phyloP scores from a whole-genome alignment of 2,797 vertebrate species.

The Brotula barbata region DNA sequence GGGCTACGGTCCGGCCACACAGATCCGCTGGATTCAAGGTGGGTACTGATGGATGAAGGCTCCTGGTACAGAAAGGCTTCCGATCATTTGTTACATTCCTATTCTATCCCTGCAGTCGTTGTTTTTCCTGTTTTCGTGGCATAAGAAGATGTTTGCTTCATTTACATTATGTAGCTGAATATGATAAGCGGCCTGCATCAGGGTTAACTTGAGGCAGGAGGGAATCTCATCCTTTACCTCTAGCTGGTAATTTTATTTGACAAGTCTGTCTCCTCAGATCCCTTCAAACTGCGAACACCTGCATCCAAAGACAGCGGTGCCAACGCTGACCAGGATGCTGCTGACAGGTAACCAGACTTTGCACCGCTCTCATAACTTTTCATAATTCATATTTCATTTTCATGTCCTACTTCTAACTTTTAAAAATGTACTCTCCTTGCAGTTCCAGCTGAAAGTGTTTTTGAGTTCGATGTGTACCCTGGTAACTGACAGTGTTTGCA shows the following conservation, averaged over 20 bases:
- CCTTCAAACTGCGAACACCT: slow-evolving; percentile 60
- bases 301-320: slow-evolving; percentile 51
- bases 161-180: too few relatives aligned
- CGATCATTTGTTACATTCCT: too few relatives aligned
- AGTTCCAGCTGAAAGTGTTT: slow-evolving; percentile 68
- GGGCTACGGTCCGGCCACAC: slow-evolving; percentile 95
- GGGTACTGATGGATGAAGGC: slow-evolving; percentile 2
- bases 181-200: too few relatives aligned
- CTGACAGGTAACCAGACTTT: slow-evolving; percentile 60
- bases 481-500: slow-evolving; percentile 23
- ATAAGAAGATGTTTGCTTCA: too few relatives aligned
- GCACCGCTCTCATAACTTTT: background rate
- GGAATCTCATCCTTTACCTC: too few relatives aligned
- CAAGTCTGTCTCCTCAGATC: slow-evolving; percentile 57
- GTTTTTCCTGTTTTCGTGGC: too few relatives aligned
- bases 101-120: too few relatives aligned
- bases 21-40: slow-evolving; percentile 99
- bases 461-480: slow-evolving; percentile 40
- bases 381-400: background rate
- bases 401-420: too few relatives aligned
- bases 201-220: too few relatives aligned
- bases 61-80: too few relatives aligned
- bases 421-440: slow-evolving; percentile 17
- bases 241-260: background rate
- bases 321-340: slow-evolving; percentile 60